Conservation (phyloP, 2,888 invertebrate genomes). For the Pristionchus fissidentatus region DNA sequence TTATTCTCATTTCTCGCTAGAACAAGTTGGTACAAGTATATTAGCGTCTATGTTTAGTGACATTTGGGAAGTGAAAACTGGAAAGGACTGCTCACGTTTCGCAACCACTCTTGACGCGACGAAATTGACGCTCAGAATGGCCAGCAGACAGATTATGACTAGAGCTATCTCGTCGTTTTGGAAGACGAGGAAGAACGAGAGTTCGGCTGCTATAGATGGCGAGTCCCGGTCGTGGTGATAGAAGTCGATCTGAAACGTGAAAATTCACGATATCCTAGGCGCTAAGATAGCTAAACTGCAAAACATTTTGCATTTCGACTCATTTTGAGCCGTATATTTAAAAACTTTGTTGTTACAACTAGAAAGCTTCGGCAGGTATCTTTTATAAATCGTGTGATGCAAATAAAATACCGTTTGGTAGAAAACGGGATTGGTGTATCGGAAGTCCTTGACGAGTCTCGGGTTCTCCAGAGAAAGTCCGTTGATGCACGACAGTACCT, state of each 20-base stretch:
- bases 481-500: conserved; percentile 38
- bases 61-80: not conserved
- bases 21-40: too few species aligned
- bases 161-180: not conserved
- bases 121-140: not conserved
- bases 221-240: not conserved
- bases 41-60: too few species aligned
- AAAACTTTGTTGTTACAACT: not conserved
- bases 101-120: not conserved
- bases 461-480: conserved; percentile 7
- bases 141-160: not conserved
- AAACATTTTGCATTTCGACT: too few species aligned
- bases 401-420: conserved; percentile 16
- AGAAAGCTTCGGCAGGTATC: not conserved
- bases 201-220: not conserved
- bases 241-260: conserved; percentile 1
- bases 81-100: not conserved
- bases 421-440: conserved; percentile 25
- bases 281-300: too few species aligned
- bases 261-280: not conserved
- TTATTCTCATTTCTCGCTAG: too few species aligned
- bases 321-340: not conserved
- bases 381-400: not conserved
- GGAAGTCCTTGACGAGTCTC: conserved; percentile 15
- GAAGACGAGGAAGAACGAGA: conserved; percentile 34